These are phyloP conservation scores for Rhinophrynus dorsalis DNA, from an alignment of 2,797 vertebrate genomes.

Conservation along the genomic window DNA sequence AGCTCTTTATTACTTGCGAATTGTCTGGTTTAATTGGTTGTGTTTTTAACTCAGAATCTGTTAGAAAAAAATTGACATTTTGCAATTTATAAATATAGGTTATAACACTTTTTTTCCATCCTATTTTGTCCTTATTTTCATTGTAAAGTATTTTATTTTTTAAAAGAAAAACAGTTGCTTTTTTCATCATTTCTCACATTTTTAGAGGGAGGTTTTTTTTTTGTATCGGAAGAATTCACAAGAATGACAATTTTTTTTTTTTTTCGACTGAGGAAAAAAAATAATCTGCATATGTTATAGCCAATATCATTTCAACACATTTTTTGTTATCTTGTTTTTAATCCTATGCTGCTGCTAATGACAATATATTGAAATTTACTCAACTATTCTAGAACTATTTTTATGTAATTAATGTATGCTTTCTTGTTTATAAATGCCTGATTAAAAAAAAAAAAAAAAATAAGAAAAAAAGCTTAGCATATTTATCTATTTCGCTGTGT, in stretches of 20 bases:
- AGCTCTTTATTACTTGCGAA: conserved; percentile 83
- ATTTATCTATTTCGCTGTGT: conserved; percentile 81
- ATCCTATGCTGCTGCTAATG: conserved; percentile 92
- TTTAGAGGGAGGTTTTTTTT: conserved; percentile 50
- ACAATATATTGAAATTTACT: conserved; percentile 81
- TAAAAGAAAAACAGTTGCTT: conserved; percentile 53
- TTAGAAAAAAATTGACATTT: conserved; percentile 62
- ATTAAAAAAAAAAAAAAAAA: conserved; percentile 74
- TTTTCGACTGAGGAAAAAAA: conserved; percentile 64
- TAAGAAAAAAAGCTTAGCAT: conserved; percentile 80
- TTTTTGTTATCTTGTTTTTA: conserved; percentile 69
- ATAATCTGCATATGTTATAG: conserved; percentile 57
- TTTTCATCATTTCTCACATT: conserved; percentile 48
- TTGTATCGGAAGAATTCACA: conserved; percentile 60
- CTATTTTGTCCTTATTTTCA: conserved; percentile 65
- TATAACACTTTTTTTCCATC: conserved; percentile 48
- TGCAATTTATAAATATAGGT: conserved; percentile 56
- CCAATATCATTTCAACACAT: conserved; percentile 68
- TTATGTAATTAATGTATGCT: conserved; percentile 94
- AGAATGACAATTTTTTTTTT: conserved; percentile 60
- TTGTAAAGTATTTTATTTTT: conserved; percentile 72
- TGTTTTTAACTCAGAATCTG: conserved; percentile 80
- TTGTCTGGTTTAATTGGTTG: conserved; percentile 77
- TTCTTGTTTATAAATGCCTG: conserved; percentile 93
- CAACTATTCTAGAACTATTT: conserved; percentile 93